Base-by-base conservation (phyloP, 2,113 vertebrate species). In the Macquaria ambigua region DNA sequence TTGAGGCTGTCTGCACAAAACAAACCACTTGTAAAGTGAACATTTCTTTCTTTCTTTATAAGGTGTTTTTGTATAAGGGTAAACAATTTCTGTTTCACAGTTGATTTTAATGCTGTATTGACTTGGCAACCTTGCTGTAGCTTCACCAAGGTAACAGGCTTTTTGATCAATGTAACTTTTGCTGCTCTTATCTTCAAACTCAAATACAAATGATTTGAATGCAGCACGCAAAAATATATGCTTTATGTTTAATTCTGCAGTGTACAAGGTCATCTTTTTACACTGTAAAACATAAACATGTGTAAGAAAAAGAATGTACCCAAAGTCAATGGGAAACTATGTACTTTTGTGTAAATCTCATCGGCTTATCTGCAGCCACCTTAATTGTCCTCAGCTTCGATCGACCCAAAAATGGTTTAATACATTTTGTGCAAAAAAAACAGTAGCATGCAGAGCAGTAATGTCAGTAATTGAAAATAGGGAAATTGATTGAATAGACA, bases 401-500 rank as follows among this genome's bases (percentile, higher is more conserved):
- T 85, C 46, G 43, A 82, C 66, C 66, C 28, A 80, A 79, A 80
- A 82, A 50, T 64, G 79, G 59, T 75, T 89, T 76, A 31, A 81
- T 86, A 70, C 80, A 81, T 81, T 85, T 58, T 50, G 59, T 86
- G 73, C 69, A 63, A 71, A 56, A 31, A 81, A 64, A 55, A 91
- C 77, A 83, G 81, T 81, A 58, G 48, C 87, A 83, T 56, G 66
- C 77, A 75, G 34, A 84, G 82, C 81, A 73, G 73, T 84, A 91
- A 90, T 87, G 91, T 89, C 82, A 77, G 92, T 92, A 93, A 94
- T 86, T 94, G 90, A 91, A 92, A 93, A 92, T 83, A 46, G 84
- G 79, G 73, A 90, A 92, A 95, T 92, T 94, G 93, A 94, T 95
- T 93, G 88, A 92, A 92, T 81, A 87, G 93, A 94, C 89, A 84